A percentile compares a stretch with the other conserved stretches of the same genome.
phyloP scores from a whole-genome alignment of 2,113 vertebrate genomes.

The Nothocercus nigrocapillus region DNA sequence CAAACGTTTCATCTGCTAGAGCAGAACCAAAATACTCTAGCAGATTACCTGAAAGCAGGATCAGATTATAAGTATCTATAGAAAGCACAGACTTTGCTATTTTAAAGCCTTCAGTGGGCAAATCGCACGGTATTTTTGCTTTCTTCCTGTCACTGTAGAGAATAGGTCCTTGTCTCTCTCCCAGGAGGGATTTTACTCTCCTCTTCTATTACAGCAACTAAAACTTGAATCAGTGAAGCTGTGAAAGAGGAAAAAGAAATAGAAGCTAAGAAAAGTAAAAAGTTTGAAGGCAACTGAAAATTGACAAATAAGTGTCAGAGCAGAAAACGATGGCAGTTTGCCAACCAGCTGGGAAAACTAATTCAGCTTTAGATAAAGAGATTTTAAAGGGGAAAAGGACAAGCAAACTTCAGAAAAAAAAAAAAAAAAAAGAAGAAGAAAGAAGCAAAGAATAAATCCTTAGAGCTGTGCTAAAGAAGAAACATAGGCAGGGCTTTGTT shows the following conservation, averaged over 20 bases:
- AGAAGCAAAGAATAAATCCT: slow-evolving; percentile 64
- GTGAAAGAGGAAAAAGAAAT: slow-evolving; percentile 13
- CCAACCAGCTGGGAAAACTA: slow-evolving; percentile 71
- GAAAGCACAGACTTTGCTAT: not conserved
- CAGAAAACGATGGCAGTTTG: slow-evolving; percentile 47
- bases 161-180: not conserved
- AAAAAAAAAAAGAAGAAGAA: slow-evolving; percentile 63
- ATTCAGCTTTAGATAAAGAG: slow-evolving; percentile 73
- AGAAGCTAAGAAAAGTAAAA: slow-evolving; percentile 15
- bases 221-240: slow-evolving; percentile 33
- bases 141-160: not conserved
- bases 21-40: not conserved
- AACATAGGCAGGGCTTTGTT: slow-evolving; percentile 55
- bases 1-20: not conserved
- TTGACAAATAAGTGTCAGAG: slow-evolving; percentile 61
- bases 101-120: not conserved
- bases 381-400: slow-evolving; percentile 69
- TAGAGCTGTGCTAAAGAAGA: slow-evolving; percentile 56
- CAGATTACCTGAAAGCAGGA: not conserved
- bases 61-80: not conserved
- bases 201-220: slow-evolving; percentile 39
- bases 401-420: slow-evolving; percentile 64
- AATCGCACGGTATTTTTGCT: slow-evolving; percentile 4
- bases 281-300: slow-evolving; percentile 60
- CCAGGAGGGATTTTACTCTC: not conserved